Evolutionary conservation across 2,797 vertebrate species (phyloP).

Genomic region (Varecia variegata): DNA sequence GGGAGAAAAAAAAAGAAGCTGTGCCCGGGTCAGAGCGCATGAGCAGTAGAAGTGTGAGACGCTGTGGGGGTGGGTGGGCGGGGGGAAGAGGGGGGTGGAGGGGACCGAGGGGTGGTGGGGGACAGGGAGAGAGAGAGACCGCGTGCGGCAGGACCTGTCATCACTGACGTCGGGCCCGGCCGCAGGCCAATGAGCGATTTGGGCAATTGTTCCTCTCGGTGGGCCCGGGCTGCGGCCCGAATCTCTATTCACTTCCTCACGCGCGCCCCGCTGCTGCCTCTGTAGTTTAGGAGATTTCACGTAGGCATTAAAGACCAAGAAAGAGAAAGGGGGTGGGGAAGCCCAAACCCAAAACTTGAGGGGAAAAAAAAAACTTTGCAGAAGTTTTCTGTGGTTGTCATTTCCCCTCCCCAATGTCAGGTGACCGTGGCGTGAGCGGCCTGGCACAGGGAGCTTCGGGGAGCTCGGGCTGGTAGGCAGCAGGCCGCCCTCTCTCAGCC

Average conservation of each 20-base stretch:
- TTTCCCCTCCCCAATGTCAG: slow-evolving; percentile 88
- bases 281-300: slow-evolving; percentile 92
- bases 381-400: slow-evolving; percentile 74
- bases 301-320: slow-evolving; percentile 90
- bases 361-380: slow-evolving; percentile 66
- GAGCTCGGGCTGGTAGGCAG: slow-evolving; percentile 91
- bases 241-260: slow-evolving; percentile 94
- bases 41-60: slow-evolving; percentile 77
- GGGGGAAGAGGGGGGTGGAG: no score
- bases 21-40: slow-evolving; percentile 86
- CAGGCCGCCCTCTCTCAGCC: slow-evolving; percentile 93
- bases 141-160: slow-evolving; percentile 90
- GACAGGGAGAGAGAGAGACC: not conserved
- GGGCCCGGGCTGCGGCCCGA: slow-evolving; percentile 90
- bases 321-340: slow-evolving; percentile 81
- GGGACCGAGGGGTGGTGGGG: not conserved
- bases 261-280: slow-evolving; percentile 94
- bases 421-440: slow-evolving; percentile 91
- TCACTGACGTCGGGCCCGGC: slow-evolving; percentile 91
- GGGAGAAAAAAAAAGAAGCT: not conserved
- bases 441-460: slow-evolving; percentile 92
- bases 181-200: slow-evolving; percentile 91
- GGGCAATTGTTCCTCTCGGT: slow-evolving; percentile 93
- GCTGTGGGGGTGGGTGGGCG: not conserved
- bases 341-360: slow-evolving; percentile 9